Evolutionary conservation across 2,797 vertebrate genomes (phyloP).

Genomic region (Xyrichtys novacula): DNA sequence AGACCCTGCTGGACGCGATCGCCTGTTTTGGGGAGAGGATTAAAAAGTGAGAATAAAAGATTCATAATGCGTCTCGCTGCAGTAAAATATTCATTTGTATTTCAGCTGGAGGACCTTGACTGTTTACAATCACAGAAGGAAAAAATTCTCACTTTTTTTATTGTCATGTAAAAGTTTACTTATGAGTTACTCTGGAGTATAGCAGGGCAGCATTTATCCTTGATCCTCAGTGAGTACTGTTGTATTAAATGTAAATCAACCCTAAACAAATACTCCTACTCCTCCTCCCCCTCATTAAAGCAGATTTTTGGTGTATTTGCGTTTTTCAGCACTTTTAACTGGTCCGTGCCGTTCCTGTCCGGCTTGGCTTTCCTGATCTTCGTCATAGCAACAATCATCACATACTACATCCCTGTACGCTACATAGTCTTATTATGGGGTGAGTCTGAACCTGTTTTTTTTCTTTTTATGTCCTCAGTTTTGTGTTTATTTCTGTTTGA

Average conservation of each 20-base stretch:
- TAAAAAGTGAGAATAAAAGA: constrained; percentile 91
- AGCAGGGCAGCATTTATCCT: too few relatives aligned
- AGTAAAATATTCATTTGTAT: neutral
- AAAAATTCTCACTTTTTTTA: too few relatives aligned
- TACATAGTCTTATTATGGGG: constrained; percentile 96
- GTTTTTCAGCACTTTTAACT: constrained; percentile 93
- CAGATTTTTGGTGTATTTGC: too few relatives aligned
- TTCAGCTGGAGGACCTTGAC: neutral
- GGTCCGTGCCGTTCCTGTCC: constrained; percentile 96
- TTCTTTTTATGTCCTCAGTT: neutral
- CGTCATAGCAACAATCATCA: constrained; percentile 78
- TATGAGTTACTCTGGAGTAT: too few relatives aligned
- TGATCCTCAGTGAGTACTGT: too few relatives aligned
- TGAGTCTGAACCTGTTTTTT: constrained; percentile 81
- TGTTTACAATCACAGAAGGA: neutral
- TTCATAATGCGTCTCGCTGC: neutral
- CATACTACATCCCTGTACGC: constrained; percentile 92
- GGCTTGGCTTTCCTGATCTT: constrained; percentile 90
- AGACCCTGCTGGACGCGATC: constrained; percentile 91
- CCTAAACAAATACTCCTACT: too few relatives aligned
- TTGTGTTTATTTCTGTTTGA: constrained; percentile 11
- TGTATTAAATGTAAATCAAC: neutral
- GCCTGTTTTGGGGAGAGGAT: constrained; percentile 95
- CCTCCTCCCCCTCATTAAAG: too few relatives aligned
- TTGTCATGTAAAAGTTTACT: too few relatives aligned